Percentiles rank a stretch among this genome's conserved stretches.
These are phyloP conservation scores for Alentia gelatinosa DNA, from an alignment of 2,888 invertebrate genomes.

Conservation along the genomic window DNA sequence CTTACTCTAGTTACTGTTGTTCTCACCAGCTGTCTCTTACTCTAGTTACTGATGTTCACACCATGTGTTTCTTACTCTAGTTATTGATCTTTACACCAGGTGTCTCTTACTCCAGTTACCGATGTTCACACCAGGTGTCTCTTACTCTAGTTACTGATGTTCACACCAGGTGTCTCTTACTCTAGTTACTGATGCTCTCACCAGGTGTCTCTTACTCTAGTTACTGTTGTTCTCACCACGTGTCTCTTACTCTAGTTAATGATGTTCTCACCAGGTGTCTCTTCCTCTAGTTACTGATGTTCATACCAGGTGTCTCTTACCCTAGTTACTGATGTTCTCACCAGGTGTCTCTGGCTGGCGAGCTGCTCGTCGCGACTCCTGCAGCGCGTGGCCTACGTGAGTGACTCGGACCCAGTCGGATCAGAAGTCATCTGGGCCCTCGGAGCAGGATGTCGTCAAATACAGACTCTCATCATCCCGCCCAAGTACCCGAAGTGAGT, in stretches of 20 bases:
- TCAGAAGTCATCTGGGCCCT: slow-evolving; percentile 78
- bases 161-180: slow-evolving; percentile 74
- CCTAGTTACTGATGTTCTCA: slow-evolving; percentile 23
- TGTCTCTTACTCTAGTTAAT: slow-evolving; percentile 71
- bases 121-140: slow-evolving; percentile 70
- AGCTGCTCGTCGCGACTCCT: slow-evolving; percentile 76
- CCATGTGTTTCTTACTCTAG: slow-evolving; percentile 74
- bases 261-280: slow-evolving; percentile 70
- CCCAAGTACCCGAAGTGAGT: slow-evolving; percentile 74
- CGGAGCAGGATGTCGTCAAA: slow-evolving; percentile 77
- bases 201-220: slow-evolving; percentile 74
- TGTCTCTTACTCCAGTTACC: slow-evolving; percentile 71
- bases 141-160: slow-evolving; percentile 67
- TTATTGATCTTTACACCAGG: slow-evolving; percentile 65
- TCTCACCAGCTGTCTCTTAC: slow-evolving; percentile 74
- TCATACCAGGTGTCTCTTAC: slow-evolving; percentile 72
- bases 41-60: slow-evolving; percentile 55
- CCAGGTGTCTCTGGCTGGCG: slow-evolving; percentile 76
- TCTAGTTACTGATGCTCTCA: slow-evolving; percentile 55
- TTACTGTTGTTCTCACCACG: slow-evolving; percentile 64
- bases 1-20: not conserved
- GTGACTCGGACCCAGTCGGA: slow-evolving; percentile 72
- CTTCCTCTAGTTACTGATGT: slow-evolving; percentile 58
- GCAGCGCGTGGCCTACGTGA: slow-evolving; percentile 73
- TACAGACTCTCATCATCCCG: slow-evolving; percentile 72